Evolutionary conservation across 2,797 vertebrate species (phyloP), one percentile per base, ranked within the genome.

Genomic region (Schizothorax lantsangensis): DNA sequence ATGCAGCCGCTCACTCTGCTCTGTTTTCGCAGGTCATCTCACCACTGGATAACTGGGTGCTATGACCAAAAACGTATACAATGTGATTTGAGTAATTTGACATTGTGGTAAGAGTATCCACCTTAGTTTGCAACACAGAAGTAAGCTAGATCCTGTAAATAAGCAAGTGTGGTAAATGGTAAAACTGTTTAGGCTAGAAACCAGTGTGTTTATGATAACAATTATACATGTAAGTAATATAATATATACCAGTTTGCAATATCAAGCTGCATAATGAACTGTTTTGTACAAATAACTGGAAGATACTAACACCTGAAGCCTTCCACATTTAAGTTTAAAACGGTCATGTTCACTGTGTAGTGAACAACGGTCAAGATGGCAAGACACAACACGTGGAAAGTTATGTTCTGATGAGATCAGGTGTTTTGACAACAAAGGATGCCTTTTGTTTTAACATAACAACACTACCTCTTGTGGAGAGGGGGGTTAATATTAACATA

Each of bases 21-120:
- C 17, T 79, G 36, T 78, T 79, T 73, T 52, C 10, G 8, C 72
- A 43, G 59, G 81, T 82, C 78, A 86, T 86, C 81, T 62, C 59
- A 38, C 83, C 62, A 74, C 74, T 66, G 72, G 43, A 86, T 84
- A 85, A 84, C 74, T 40, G 84, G 74, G 66, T 83, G 73, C 77
- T 52, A 59, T 83, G 47, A 40, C 49, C 14, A 83, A 40, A 82
- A 57, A 36, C 3, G 0, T 68, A 33, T 40, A 47, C 19, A 47
- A 11, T n/a, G 5, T 38, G 47, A 14, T 38, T 30, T 73, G 23
- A 57, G 23, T 6, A 11, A 40, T 57, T 17, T 54, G 21, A 71
- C 30, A 49, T 66, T 57, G 54, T 57, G 33, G 6, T 78, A 23
- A 78, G 11, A 15, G 33, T 47, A 21, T 47, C 6, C 26, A 47